Evolutionary conservation across 2,888 invertebrate genomes (phyloP), one percentile per base, ranked within the genome.

Genomic region (Epistrophe eligans): DNA sequence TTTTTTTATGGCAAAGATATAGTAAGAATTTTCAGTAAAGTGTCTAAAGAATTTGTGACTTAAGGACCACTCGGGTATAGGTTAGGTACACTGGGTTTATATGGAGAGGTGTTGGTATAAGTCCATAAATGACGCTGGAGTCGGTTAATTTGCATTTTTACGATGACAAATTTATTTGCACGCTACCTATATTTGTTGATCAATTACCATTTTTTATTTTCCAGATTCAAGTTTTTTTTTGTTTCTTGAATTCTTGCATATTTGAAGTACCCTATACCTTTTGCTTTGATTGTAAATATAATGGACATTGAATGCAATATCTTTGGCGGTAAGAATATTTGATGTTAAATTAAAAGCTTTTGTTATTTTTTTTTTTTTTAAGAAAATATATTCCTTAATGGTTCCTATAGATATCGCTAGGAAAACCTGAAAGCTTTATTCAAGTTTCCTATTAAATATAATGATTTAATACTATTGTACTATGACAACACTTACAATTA

Each of bases 101-200:
- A 15, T 17, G 6, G n/a, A 1, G 10, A 32, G 9, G n/a, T n/a
- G 10, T 58, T 38, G 17, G 35, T 35, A n/a, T 28, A 32, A 32
- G n/a, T 32, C 5, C 35, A n/a, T 32, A n/a, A n/a, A 24, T 35
- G 57, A 35, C 6, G 57, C 17, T 35, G 17, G 32, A n/a, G 10
- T n/a, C 57, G 17, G 17, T 38, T 6, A 38, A 58, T 58, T 58
- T 58, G 35, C 35, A 58, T 58, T 35, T 58, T 58, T 58, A 58
- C 17, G 58, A 58, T 58, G 58, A 58, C 58, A 58, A 58, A 58
- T 58, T 58, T 58, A 58, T 58, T 58, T 58, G 58, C 58, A 58
- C 35, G 17, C 35, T 58, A 17, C 17, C 3, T 19, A n/a, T 24
- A 24, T 24, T 24, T 10, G 35, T 58, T 57, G 58, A 58, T 19